Conservation (phyloP, 2,888 invertebrate genomes). For the Folsomia candida region DNA sequence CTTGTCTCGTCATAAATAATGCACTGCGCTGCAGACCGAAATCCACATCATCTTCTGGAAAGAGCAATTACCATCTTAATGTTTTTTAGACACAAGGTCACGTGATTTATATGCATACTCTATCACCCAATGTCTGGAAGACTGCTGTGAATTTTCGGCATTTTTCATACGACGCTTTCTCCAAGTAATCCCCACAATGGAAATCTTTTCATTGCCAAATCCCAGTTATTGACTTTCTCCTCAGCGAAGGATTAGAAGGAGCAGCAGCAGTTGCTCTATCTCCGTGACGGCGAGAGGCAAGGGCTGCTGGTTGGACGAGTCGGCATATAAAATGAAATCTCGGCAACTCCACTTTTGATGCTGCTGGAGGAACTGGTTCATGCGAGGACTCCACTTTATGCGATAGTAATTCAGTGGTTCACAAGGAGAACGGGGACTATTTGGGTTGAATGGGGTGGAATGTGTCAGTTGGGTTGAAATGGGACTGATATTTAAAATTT, state of each 20-base stretch:
- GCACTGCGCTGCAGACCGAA: not conserved
- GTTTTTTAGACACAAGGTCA: not conserved
- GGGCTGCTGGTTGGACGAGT: not conserved
- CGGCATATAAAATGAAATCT: not conserved
- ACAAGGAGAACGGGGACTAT: not conserved
- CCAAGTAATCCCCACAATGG: conserved; percentile 14
- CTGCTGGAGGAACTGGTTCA: not conserved
- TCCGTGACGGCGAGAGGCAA: too few relatives aligned
- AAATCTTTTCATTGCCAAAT: conserved; percentile 21
- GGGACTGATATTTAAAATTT: not conserved
- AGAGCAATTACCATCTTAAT: not conserved
- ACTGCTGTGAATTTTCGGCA: not conserved
- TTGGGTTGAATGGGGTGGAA: not conserved
- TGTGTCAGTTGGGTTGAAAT: not conserved
- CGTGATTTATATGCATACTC: not conserved
- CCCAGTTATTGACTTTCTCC: conserved; percentile 20
- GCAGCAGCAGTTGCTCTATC: not conserved
- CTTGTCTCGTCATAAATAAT: too few relatives aligned
- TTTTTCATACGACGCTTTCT: conserved; percentile 5
- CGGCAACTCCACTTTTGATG: not conserved
- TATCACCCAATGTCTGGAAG: not conserved
- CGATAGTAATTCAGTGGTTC: not conserved
- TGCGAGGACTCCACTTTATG: not conserved
- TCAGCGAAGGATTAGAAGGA: not conserved
- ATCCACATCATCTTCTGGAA: not conserved